A percentile compares a stretch with the other conserved stretches of the same genome.
Evolutionary conservation across 2,113 vertebrate species (phyloP).

Genomic region (Nesoenas mayeri): DNA sequence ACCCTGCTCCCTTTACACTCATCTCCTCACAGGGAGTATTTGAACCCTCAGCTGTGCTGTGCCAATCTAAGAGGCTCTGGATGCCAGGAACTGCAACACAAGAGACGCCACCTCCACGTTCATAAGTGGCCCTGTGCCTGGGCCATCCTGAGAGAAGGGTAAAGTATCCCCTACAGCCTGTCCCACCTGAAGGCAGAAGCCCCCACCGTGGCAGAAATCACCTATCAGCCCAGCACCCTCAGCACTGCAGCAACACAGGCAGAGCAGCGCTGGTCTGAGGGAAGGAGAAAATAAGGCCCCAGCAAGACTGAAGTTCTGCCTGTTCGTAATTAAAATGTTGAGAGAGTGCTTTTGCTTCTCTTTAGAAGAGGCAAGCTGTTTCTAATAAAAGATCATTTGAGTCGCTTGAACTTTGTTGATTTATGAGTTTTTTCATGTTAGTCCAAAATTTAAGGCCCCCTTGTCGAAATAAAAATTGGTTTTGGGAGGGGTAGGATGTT

Average conservation of each 20-base stretch:
- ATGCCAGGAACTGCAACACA: conserved; percentile 10
- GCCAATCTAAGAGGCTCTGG: conserved; percentile 51
- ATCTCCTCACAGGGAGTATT: neutral
- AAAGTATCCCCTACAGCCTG: neutral
- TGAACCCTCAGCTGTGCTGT: conserved; percentile 30
- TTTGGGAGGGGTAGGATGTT: neutral
- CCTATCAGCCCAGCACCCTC: neutral
- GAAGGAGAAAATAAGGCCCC: neutral
- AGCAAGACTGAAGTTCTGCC: neutral
- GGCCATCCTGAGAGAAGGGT: neutral
- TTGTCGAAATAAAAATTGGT: neutral
- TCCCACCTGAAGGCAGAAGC: neutral
- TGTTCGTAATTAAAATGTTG: conserved; percentile 43
- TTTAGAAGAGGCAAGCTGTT: conserved; percentile 33
- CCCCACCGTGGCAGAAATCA: neutral
- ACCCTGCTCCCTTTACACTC: neutral
- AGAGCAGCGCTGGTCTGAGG: neutral
- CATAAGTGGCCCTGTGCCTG: neutral
- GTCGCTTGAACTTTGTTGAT: neutral
- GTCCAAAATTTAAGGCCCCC: conserved; percentile 10
- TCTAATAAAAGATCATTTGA: conserved; percentile 35
- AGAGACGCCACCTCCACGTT: conserved; percentile 41
- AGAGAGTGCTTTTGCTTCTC: neutral
- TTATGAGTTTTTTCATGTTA: conserved; percentile 4
- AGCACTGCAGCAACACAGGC: fast-evolving